Conservation (phyloP, 2,888 invertebrate species). For the Dasysyrphus albostriatus region DNA sequence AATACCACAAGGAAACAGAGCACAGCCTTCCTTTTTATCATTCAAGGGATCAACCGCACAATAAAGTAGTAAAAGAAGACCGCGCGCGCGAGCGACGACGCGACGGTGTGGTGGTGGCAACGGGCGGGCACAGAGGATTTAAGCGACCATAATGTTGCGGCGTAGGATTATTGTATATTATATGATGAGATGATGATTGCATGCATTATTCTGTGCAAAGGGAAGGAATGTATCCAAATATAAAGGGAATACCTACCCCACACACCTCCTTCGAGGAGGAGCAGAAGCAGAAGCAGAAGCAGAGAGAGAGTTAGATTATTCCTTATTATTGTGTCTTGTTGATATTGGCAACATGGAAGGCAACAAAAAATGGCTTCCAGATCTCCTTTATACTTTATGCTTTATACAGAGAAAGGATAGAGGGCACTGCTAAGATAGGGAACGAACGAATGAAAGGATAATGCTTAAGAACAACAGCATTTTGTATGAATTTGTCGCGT, state of each 20-base stretch:
- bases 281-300: background rate
- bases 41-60: constrained; percentile 57
- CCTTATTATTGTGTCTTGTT: constrained; percentile 47
- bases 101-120: background rate
- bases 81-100: constrained; percentile 8
- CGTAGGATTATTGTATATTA: constrained; percentile 54
- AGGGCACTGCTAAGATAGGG: background rate
- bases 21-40: constrained; percentile 27
- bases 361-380: constrained; percentile 10
- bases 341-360: constrained; percentile 19
- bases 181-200: constrained; percentile 23
- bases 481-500: constrained; percentile 60
- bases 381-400: background rate
- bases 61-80: constrained; percentile 36
- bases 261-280: background rate
- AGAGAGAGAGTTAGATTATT: constrained; percentile 38
- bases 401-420: background rate
- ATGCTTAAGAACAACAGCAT: constrained; percentile 42
- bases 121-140: constrained; percentile 38
- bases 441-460: constrained; percentile 19
- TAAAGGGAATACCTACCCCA: constrained; percentile 61
- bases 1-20: constrained; percentile 2
- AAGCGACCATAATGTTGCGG: constrained; percentile 58
- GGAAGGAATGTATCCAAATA: constrained; percentile 36
- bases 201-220: constrained; percentile 39